These are phyloP conservation scores for Recurvirostra avosetta DNA, from an alignment of 2,113 vertebrate species.

Conservation along the genomic window DNA sequence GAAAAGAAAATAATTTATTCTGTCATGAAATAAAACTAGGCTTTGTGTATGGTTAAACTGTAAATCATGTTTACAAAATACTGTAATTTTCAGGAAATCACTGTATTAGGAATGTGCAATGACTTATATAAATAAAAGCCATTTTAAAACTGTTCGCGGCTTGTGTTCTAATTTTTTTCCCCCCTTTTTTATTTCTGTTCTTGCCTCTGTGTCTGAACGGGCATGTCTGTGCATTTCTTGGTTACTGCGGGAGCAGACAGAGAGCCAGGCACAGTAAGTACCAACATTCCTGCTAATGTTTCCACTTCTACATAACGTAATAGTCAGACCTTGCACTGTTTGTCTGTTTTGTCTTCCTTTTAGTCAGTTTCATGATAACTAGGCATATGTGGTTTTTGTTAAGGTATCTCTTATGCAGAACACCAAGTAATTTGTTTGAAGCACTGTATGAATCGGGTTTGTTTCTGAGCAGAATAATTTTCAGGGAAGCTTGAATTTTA, in stretches of 20 bases:
- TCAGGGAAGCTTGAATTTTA: neutral
- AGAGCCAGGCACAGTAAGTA: slow-evolving; percentile 95
- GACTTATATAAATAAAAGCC: slow-evolving; percentile 86
- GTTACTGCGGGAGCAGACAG: slow-evolving; percentile 87
- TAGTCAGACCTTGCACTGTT: neutral
- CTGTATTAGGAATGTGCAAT: slow-evolving; percentile 88
- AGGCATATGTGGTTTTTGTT: neutral
- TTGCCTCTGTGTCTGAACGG: slow-evolving; percentile 83
- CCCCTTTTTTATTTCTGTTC: slow-evolving; percentile 84
- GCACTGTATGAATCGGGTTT: neutral
- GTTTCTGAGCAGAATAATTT: neutral
- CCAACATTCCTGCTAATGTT: slow-evolving; percentile 54
- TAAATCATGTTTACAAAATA: slow-evolving; percentile 82
- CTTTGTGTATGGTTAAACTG: slow-evolving; percentile 79
- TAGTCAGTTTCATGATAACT: neutral
- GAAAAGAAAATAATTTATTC: slow-evolving; percentile 81
- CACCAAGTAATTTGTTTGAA: neutral
- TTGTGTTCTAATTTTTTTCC: slow-evolving; percentile 84
- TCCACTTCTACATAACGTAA: neutral
- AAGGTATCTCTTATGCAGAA: neutral
- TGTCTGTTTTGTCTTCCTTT: neutral
- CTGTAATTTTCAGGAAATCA: slow-evolving; percentile 85
- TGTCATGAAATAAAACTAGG: slow-evolving; percentile 78
- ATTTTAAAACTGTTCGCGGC: slow-evolving; percentile 83
- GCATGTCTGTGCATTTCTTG: slow-evolving; percentile 86